phyloP scores from a whole-genome alignment of 2,113 vertebrate species.

The Melanotaenia duboulayi region DNA sequence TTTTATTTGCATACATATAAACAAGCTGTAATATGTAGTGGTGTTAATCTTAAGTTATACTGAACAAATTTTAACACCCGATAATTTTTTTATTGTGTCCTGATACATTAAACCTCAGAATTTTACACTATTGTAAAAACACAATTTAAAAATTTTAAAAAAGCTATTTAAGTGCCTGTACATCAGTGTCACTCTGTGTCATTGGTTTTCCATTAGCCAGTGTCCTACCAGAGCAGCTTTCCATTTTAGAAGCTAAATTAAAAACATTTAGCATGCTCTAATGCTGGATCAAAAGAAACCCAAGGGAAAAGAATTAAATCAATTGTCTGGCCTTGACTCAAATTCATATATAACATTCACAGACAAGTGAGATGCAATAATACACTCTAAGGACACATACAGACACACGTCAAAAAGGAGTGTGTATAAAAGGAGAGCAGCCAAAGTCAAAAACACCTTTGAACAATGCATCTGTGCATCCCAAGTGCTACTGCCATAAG shows the following conservation, averaged over 20 bases:
- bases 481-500: slow-evolving; percentile 51
- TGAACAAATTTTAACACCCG: too few species aligned
- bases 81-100: too few species aligned
- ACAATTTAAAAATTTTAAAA: neutral
- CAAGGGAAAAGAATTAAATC: slow-evolving; percentile 51
- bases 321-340: slow-evolving; percentile 66
- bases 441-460: slow-evolving; percentile 60
- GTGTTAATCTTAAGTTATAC: too few species aligned
- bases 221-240: slow-evolving; percentile 31
- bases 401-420: slow-evolving; percentile 49
- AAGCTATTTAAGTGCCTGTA: neutral
- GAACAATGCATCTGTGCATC: slow-evolving; percentile 55
- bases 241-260: slow-evolving; percentile 44
- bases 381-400: slow-evolving; percentile 50
- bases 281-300: slow-evolving; percentile 62
- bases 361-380: slow-evolving; percentile 57
- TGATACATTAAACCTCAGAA: too few species aligned
- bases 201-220: neutral
- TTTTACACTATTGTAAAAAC: too few species aligned
- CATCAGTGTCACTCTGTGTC: neutral
- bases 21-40: too few species aligned
- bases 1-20: too few species aligned
- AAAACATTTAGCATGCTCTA: slow-evolving; percentile 57
- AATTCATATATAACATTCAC: slow-evolving; percentile 64
- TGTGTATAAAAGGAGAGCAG: slow-evolving; percentile 48